Conservation (phyloP, 2,888 invertebrate species). For the Lepeophtheirus nordmannii region DNA sequence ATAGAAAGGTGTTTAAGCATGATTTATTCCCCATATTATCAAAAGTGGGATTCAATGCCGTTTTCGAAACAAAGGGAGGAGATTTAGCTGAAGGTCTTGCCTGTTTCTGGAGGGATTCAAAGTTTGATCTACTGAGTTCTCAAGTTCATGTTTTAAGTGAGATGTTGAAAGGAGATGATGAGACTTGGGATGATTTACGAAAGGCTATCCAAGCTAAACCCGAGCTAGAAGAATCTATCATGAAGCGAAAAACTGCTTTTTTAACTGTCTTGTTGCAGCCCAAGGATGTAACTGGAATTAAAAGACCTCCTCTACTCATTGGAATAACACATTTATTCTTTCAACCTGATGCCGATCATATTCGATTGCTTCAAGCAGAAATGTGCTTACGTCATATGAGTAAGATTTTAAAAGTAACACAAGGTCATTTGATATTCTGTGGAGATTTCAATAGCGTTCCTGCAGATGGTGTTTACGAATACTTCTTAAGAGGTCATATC, state of each 20-base stretch:
- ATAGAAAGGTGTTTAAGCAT: constrained; percentile 36
- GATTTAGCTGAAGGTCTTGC: constrained; percentile 59
- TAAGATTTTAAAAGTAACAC: constrained; percentile 33
- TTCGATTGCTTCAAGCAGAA: constrained; percentile 67
- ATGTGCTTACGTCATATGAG: constrained; percentile 47
- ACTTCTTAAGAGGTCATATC: constrained; percentile 34
- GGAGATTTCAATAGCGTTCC: constrained; percentile 88
- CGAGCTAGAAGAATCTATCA: constrained; percentile 33
- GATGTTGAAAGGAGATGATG: neutral
- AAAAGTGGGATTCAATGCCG: constrained; percentile 42
- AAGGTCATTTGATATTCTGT: constrained; percentile 51
- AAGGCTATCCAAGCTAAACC: neutral
- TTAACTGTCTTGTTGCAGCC: constrained; percentile 37
- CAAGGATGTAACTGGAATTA: neutral
- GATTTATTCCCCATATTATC: constrained; percentile 42
- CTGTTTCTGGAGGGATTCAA: constrained; percentile 52
- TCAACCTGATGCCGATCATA: constrained; percentile 75
- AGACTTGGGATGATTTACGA: neutral
- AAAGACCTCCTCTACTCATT: constrained; percentile 30
- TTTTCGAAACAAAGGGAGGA: constrained; percentile 53
- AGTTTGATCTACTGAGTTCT: constrained; percentile 40
- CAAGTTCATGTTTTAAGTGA: constrained; percentile 1
- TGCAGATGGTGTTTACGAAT: constrained; percentile 58
- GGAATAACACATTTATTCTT: constrained; percentile 89
- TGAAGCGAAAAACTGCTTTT: constrained; percentile 49